phyloP scores from a whole-genome alignment of 2,888 invertebrate genomes.

The Drosophila longiperda region DNA sequence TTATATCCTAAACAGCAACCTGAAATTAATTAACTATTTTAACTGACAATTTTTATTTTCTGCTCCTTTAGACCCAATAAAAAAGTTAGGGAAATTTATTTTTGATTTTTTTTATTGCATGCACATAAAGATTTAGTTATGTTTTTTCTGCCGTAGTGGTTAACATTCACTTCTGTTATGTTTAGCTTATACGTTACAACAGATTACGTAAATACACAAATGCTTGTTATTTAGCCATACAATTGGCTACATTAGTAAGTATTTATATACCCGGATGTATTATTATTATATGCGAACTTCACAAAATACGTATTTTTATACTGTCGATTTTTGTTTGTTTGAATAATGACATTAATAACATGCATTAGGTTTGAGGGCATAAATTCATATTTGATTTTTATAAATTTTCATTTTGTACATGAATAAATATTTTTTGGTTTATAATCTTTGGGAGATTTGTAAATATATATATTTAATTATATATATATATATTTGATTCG shows the following conservation, averaged over 20 bases:
- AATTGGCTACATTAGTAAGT: conserved; percentile 45
- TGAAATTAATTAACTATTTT: not conserved
- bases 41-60: not conserved
- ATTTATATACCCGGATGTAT: conserved; percentile 40
- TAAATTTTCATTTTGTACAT: conserved; percentile 62
- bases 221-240: conserved; percentile 53
- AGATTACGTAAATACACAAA: conserved; percentile 64
- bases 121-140: conserved; percentile 79
- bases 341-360: conserved; percentile 45
- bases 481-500: conserved; percentile 30
- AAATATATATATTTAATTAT: not conserved
- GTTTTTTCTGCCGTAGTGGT: conserved; percentile 45
- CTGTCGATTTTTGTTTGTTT: conserved; percentile 22
- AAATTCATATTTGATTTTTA: conserved; percentile 46
- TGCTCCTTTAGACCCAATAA: not conserved
- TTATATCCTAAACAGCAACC: not conserved
- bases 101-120: conserved; percentile 76
- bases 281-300: conserved; percentile 39
- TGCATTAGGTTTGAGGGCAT: conserved; percentile 49
- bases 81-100: conserved; percentile 9
- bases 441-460: conserved; percentile 14
- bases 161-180: conserved; percentile 46
- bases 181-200: conserved; percentile 74
- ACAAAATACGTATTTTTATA: conserved; percentile 26
- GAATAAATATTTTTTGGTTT: conserved; percentile 28